Evolutionary conservation across 1,140 invertebrate species (phyloP), one percentile per base, ranked within the genome.

Genomic region (Trachymyrmex septentrionalis): DNA sequence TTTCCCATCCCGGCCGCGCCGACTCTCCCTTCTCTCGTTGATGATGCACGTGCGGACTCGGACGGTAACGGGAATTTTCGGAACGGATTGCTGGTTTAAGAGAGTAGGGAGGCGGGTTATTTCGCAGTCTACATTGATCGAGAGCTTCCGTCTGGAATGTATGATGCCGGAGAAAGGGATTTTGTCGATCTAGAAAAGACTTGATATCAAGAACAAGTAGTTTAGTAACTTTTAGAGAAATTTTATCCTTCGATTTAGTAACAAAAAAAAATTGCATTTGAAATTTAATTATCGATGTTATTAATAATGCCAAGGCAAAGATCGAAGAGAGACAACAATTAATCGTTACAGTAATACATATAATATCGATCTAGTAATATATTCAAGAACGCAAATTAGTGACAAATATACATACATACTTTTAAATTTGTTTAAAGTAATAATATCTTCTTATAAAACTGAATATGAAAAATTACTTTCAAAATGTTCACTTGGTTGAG

Each of bases 111-210:
- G 57, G 30, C 30, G 55, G 21, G 21, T 77, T 48, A 63, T 77
- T 63, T 77, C 59, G 75, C 16, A 24, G 57, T 77, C 16, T 77
- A 48, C 34, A 48, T 77, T 63, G 59, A 48, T 63, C 24, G 38
- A 19, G 38, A 64, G 27, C 50, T 72, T 55, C 50, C 69, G 69
- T 71, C 69, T 27, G 69, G 69, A 53, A 71, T 53, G 24, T 27
- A 50, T 50, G 69, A 71, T 75, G 27, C 5, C 14, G 75, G 24
- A 66, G 63, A 63, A 34, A 64, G 75, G 21, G 14, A 21, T 12
- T 57, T 75, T 14, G 50, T 73, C 21, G 38, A 53, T 63, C 16
- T 48, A 27, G 75, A 44, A 64, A 55, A 78, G 34, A n/a, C 44
- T 38, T 34, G 48, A 53, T 53, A 53, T 16, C 48, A 0, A 53